Percentiles rank a stretch among this genome's conserved stretches.
These are phyloP conservation scores for Amblyteles armatorius DNA, from an alignment of 2,888 invertebrate genomes.

Conservation along the genomic window DNA sequence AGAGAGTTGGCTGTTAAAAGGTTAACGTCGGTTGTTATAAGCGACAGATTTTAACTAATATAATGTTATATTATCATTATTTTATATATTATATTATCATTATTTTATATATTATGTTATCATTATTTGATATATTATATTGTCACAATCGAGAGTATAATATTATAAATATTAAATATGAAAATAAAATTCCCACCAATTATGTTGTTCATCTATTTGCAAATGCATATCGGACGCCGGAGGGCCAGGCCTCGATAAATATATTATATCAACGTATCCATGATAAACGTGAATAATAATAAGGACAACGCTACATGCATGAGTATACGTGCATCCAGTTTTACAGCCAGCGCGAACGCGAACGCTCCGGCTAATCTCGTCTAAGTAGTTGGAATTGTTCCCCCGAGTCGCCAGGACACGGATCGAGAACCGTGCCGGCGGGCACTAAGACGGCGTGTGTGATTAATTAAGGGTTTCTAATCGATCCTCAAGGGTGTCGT, in stretches of 20 bases:
- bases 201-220: neutral
- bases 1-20: neutral
- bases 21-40: neutral
- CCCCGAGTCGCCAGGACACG: constrained; percentile 58
- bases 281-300: neutral
- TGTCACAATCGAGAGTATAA: neutral
- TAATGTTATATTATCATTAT: neutral
- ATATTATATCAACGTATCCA: neutral
- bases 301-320: neutral
- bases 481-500: constrained; percentile 61
- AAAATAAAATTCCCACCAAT: neutral
- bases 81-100: no score
- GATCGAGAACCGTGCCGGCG: constrained; percentile 34
- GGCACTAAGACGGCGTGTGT: constrained; percentile 50
- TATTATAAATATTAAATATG: neutral
- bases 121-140: no score
- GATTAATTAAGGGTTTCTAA: constrained; percentile 64
- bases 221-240: neutral
- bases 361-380: constrained; percentile 62
- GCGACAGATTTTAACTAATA: neutral
- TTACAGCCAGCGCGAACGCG: constrained; percentile 38
- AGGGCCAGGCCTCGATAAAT: neutral
- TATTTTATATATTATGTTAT: no score
- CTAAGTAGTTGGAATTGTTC: constrained; percentile 65
- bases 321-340: constrained; percentile 18